These are phyloP conservation scores for Mustelus asterias DNA, from an alignment of 2,113 vertebrate species.

Conservation along the genomic window DNA sequence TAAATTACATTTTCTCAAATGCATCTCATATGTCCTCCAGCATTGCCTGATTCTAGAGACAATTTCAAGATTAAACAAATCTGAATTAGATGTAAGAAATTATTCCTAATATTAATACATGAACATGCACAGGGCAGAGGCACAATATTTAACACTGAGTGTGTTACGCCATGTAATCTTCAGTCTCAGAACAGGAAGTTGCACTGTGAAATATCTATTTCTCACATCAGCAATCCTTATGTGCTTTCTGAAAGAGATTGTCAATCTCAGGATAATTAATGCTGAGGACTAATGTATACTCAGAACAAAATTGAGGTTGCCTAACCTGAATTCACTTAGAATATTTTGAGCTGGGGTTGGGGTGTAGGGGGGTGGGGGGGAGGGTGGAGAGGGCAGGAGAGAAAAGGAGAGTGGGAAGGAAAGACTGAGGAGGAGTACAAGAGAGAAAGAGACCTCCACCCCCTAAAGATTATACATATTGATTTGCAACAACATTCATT, in stretches of 20 bases:
- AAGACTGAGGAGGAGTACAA: too few species aligned
- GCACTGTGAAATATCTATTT: not conserved
- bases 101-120: not conserved
- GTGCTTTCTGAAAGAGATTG: not conserved
- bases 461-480: not conserved
- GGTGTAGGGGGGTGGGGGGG: too few species aligned
- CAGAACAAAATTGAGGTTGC: not conserved
- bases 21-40: not conserved
- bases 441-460: not conserved
- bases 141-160: not conserved
- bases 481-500: not conserved
- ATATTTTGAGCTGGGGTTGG: not conserved
- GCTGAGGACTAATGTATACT: not conserved
- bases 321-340: not conserved
- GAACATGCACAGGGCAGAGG: not conserved
- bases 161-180: not conserved
- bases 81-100: not conserved
- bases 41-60: not conserved
- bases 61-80: not conserved
- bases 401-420: too few species aligned
- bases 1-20: not conserved
- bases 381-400: too few species aligned
- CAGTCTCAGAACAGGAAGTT: not conserved
- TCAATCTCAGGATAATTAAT: not conserved
- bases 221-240: not conserved